Evolutionary conservation across 2,888 invertebrate species (phyloP), one percentile per base, ranked within the genome.

Genomic region (Eupithecia dodoneata): DNA sequence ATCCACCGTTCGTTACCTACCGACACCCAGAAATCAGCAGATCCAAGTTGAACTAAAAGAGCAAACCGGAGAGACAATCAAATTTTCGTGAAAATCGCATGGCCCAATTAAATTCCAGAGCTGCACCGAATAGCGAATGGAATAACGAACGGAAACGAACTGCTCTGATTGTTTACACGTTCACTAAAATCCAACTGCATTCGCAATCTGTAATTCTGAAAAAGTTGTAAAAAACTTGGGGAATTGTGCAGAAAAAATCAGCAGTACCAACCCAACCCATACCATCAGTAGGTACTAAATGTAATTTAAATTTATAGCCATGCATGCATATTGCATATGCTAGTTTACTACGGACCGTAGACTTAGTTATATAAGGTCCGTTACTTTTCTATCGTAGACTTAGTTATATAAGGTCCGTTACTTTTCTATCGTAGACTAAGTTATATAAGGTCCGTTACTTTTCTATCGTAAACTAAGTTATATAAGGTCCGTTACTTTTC

Each of bases 91-190:
- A 76, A 83, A 86, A 86, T 85, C 83, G 83, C 84, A 84, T 85
- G 86, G 84, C 82, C 87, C 86, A 89, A 88, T 89, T 87, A 88
- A 85, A 85, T 84, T 84, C 81, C 82, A 81, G 73, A 45, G 78
- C 81, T 81, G 77, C 80, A 75, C 79, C 79, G 77, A 45, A 45
- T 45, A 65, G 63, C 79, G 76, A 74, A 77, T 77, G 76, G 75
- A 82, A 80, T 83, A 83, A 84, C 81, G 81, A 83, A 80, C 74
- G 72, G 72, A 69, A 83, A 79, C 76, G 76, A 76, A 67, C 80
- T 76, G 76, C 76, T 81, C 81, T 79, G 80, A 82, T 84, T 85
- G 81, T 83, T 84, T 81, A 81, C 81, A 82, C 78, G 76, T 73
- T 69, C 67, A 73, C 76, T 76, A 78, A 74, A 80, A 83, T 44